A percentile compares a stretch with the other conserved stretches of the same genome.
These are phyloP conservation scores for Amphipoea oculea DNA, from an alignment of 2,888 invertebrate genomes.

Conservation along the genomic window DNA sequence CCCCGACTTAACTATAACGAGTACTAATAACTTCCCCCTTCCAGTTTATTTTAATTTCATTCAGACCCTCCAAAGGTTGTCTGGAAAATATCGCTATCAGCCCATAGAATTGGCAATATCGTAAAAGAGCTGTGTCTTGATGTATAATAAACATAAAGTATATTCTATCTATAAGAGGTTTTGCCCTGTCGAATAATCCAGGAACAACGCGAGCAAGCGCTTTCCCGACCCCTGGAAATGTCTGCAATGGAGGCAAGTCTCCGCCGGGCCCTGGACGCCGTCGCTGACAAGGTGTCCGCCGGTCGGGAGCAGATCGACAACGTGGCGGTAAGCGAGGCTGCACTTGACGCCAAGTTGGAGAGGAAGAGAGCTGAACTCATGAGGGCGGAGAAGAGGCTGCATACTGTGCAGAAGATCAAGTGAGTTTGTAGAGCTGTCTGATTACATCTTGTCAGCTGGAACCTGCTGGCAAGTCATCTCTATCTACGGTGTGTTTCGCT, in stretches of 20 bases:
- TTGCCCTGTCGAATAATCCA: slow-evolving; percentile 44
- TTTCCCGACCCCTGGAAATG: slow-evolving; percentile 96
- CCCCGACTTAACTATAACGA: too few relatives aligned
- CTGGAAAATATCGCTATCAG: neutral
- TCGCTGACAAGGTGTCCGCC: slow-evolving; percentile 93
- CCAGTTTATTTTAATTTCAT: neutral
- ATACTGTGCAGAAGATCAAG: slow-evolving; percentile 98
- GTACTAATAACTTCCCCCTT: neutral
- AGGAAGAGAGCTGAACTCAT: slow-evolving; percentile 97
- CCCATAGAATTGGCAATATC: too few relatives aligned
- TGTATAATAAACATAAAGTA: neutral
- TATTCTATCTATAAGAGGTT: neutral
- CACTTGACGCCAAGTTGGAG: slow-evolving; percentile 97
- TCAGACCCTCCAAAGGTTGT: neutral
- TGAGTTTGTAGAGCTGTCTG: slow-evolving; percentile 72
- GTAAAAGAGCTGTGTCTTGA: neutral
- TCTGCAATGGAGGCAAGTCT: slow-evolving; percentile 95
- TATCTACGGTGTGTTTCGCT: neutral
- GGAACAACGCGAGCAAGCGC: slow-evolving; percentile 94
- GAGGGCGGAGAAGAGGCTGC: slow-evolving; percentile 97
- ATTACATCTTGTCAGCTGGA: neutral
- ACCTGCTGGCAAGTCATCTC: neutral
- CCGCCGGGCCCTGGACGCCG: slow-evolving; percentile 93
- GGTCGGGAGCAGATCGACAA: slow-evolving; percentile 95
- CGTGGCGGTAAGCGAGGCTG: slow-evolving; percentile 96